phyloP scores from a whole-genome alignment of 1,140 invertebrate species.

The Hyposmocoma kahamanoa region DNA sequence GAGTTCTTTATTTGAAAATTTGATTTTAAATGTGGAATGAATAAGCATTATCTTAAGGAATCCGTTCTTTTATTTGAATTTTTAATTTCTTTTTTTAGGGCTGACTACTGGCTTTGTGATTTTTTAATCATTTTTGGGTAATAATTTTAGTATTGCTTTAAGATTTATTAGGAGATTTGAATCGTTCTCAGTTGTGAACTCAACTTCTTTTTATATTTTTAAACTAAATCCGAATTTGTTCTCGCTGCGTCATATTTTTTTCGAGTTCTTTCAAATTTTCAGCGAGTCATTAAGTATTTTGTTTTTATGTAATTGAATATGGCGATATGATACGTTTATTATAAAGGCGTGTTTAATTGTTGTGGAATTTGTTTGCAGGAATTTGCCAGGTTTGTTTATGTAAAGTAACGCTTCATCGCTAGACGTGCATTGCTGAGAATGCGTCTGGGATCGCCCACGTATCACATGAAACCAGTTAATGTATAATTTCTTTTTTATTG shows the following conservation, averaged over 20 bases:
- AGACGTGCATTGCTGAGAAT: constrained; percentile 20
- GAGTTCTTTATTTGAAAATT: constrained; percentile 72
- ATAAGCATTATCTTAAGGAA: constrained; percentile 72
- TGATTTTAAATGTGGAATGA: constrained; percentile 74
- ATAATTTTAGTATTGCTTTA: constrained; percentile 28
- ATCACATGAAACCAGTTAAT: not conserved
- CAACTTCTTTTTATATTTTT: not conserved
- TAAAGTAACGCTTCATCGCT: constrained; percentile 26
- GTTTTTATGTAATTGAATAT: not conserved
- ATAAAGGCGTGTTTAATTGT: too few relatives aligned
- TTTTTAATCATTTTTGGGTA: constrained; percentile 42
- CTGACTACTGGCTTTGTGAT: constrained; percentile 57
- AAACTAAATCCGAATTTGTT: too few relatives aligned
- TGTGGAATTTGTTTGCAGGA: constrained; percentile 35
- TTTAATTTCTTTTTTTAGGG: constrained; percentile 68
- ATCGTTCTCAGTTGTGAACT: not conserved
- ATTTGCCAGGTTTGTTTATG: constrained; percentile 52
- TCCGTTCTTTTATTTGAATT: constrained; percentile 69
- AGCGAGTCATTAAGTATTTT: not conserved
- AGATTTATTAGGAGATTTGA: constrained; percentile 53
- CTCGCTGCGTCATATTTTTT: not conserved
- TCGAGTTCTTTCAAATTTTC: not conserved
- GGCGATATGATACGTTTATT: constrained; percentile 31
- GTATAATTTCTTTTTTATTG: too few relatives aligned
- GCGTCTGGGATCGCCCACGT: constrained; percentile 25